Evolutionary conservation across 2,797 vertebrate genomes (phyloP), one percentile per base, ranked within the genome.

Genomic region (Poecile montanus): DNA sequence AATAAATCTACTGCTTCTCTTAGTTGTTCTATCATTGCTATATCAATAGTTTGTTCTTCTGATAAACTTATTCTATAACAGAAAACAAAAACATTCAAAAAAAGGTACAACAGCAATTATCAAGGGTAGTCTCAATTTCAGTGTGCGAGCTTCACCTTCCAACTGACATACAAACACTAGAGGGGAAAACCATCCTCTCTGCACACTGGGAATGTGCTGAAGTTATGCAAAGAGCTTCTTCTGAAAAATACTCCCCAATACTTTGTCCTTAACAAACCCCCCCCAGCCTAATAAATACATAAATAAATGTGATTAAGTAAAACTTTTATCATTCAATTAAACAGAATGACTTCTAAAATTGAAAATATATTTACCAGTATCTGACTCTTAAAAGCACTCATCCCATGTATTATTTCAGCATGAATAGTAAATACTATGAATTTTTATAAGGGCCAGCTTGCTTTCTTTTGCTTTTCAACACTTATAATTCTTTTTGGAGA

Each of bases 1-100:
- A 99, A 98, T 91, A 99, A 97, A 96, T 98, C 98, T 94, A 99
- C 98, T 2, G 98, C 99, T 93, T 99, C 98, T 96, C 98, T 98
- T 85, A 99, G 97, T 95, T 99, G 98, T 83, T 98, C 98, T 95
- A 99, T 99, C 98, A 99, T 98, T 78, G 97, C 97, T 48, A 98
- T 97, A 91, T 98, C 98, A 80, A 98, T 94, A 91, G 97, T 97
- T 75, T 97, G 97, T 53, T 97, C 96, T 88, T 97, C 97, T 40
- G 96, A 94, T 77, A 98, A 97, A 96, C 97, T 98, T 86, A 98
- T 96, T 97, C 99, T 99, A 94, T 11, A 96, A 93, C 7, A 85
- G 54, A 84, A 97, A 91, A 95, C 47, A 91, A 93, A 95, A 91
- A 34, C 26, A 83, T 86, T 91, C 13, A 82, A 54, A 54, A 76